Conservation (phyloP, 2,113 vertebrate genomes). For the Cyprinodon tularosa region DNA sequence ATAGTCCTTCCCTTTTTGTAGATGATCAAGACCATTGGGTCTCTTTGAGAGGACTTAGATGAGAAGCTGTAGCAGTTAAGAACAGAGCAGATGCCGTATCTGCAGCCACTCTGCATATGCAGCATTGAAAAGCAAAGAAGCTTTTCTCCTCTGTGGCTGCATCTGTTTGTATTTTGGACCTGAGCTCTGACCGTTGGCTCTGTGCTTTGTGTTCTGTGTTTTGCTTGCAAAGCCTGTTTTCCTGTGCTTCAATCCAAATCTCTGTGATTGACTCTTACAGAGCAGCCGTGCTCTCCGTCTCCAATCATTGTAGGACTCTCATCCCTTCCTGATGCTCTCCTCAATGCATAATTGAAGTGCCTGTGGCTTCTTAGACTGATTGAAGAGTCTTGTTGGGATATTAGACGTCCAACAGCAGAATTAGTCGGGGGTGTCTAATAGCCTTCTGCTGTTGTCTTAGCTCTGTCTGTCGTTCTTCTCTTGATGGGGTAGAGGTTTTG, state of each 20-base stretch:
- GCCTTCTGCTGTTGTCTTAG: conserved; percentile 13
- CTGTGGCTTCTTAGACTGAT: conserved; percentile 55
- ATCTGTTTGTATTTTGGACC: conserved; percentile 44
- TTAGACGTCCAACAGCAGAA: conserved; percentile 54
- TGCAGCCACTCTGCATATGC: conserved; percentile 31
- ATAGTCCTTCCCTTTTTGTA: conserved; percentile 27
- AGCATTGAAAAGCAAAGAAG: conserved; percentile 41
- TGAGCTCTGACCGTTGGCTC: conserved; percentile 38
- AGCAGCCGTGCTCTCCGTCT: conserved; percentile 29
- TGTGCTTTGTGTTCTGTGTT: conserved; percentile 24
- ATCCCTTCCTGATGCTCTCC: conserved; percentile 28
- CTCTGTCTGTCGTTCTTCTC: conserved; percentile 23
- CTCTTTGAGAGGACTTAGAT: conserved; percentile 21
- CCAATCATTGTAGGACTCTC: conserved; percentile 32
- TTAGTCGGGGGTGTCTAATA: conserved; percentile 56
- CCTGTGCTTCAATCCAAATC: conserved; percentile 14
- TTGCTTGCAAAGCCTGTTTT: conserved; percentile 27
- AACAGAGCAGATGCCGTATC: conserved; percentile 36
- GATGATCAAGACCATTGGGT: conserved; percentile 7
- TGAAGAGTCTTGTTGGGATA: conserved; percentile 65
- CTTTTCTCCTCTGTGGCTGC: conserved; percentile 43
- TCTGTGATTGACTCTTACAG: conserved; percentile 28
- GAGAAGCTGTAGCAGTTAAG: conserved; percentile 6
- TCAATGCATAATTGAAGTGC: conserved; percentile 71
- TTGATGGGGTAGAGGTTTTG: conserved; percentile 24